Percentiles rank a stretch among this genome's conserved stretches.
These are phyloP conservation scores for Drosophila niveifrons DNA, from an alignment of 2,888 invertebrate genomes.

Conservation along the genomic window DNA sequence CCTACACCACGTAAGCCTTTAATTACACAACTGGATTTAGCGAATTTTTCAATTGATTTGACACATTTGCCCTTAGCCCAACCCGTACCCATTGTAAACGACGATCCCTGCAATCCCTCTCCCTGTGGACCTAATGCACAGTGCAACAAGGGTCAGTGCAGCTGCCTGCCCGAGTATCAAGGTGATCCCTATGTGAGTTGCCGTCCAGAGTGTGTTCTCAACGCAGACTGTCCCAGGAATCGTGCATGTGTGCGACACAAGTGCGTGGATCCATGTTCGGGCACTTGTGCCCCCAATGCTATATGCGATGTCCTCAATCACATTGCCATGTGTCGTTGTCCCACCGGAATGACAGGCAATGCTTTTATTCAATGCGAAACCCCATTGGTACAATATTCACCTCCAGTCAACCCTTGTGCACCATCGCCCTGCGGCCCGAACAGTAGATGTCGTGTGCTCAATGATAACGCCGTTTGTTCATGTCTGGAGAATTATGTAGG, in stretches of 20 bases:
- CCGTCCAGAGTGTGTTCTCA: constrained; percentile 92
- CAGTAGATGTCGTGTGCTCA: constrained; percentile 88
- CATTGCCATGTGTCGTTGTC: constrained; percentile 91
- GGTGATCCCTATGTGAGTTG: constrained; percentile 92
- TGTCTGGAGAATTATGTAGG: constrained; percentile 91
- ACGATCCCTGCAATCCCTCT: constrained; percentile 87
- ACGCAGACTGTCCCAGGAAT: constrained; percentile 89
- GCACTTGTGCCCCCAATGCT: constrained; percentile 91
- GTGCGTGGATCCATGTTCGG: constrained; percentile 92
- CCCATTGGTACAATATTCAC: constrained; percentile 43
- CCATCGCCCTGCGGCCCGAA: constrained; percentile 92
- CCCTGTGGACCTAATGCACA: constrained; percentile 90
- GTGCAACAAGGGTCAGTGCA: constrained; percentile 89
- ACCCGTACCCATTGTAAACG: constrained; percentile 74
- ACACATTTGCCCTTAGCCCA: constrained; percentile 3
- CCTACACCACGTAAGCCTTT: constrained; percentile 86
- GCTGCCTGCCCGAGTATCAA: constrained; percentile 89
- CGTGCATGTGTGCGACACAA: constrained; percentile 90
- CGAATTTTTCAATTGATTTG: background rate
- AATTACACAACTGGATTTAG: constrained; percentile 84
- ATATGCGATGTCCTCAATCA: constrained; percentile 92
- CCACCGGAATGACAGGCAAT: constrained; percentile 90
- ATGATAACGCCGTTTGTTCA: constrained; percentile 89
- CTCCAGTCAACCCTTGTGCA: constrained; percentile 88
- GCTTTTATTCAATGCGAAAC: constrained; percentile 88